Evolutionary conservation across 2,113 vertebrate genomes (phyloP).

Genomic region (Platichthys stellatus): DNA sequence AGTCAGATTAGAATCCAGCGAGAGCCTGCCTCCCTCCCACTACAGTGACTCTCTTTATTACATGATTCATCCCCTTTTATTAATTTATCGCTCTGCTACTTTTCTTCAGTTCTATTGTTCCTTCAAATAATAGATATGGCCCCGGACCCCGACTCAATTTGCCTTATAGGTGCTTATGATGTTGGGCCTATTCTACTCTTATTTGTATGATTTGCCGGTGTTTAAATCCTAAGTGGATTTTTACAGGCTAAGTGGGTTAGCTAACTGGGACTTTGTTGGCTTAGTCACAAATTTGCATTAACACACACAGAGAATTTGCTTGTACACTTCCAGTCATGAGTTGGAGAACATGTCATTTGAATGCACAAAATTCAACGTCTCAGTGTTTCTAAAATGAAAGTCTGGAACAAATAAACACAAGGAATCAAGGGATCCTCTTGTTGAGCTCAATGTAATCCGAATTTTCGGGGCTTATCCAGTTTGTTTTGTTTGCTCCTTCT

Average conservation of each 20-base stretch:
- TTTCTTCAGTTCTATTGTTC: background rate
- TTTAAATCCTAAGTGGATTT: conserved; percentile 2
- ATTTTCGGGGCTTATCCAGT: too few relatives aligned
- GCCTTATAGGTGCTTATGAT: background rate
- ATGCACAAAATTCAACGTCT: background rate
- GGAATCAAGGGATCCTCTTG: too few relatives aligned
- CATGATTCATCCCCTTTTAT: background rate
- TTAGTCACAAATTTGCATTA: background rate
- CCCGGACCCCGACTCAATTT: background rate
- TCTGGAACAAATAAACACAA: too few relatives aligned
- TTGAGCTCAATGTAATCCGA: too few relatives aligned
- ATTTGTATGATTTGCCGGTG: background rate
- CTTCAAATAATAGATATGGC: background rate
- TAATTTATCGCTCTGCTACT: background rate
- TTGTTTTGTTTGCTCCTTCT: too few relatives aligned
- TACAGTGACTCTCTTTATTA: background rate
- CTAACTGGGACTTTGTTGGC: background rate
- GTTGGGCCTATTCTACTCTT: background rate
- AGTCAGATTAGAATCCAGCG: background rate
- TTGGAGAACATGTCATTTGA: background rate
- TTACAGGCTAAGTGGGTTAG: background rate
- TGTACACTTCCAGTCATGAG: background rate
- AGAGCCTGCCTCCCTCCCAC: background rate
- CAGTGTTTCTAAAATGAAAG: too few relatives aligned
- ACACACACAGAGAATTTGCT: background rate